Base-by-base conservation (phyloP, 2,113 vertebrate species). In the Clinocottus analis region DNA sequence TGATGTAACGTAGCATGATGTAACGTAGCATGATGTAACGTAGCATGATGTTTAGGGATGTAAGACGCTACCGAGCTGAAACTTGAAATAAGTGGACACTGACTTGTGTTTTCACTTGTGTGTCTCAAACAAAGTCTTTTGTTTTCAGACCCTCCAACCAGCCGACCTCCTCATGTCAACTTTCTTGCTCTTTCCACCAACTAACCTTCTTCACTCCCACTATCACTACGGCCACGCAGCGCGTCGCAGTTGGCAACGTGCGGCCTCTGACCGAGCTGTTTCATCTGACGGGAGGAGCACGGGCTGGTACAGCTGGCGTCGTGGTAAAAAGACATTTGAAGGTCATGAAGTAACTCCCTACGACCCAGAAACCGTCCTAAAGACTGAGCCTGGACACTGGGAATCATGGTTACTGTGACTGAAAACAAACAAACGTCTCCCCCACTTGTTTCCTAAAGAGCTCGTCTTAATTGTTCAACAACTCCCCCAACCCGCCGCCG, bases 391-490 rank as follows among this genome's bases (percentile, higher is more conserved):
- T 33, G 39, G 45, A 47, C 4, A 7, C 16, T 12, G 23, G 51
- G 21, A 19, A 3, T 63, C 17, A 49, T 80, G 78, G 76, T 31
- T 78, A 86, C 85, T 23, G 41, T 68, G 51, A 80, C 72, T 70
- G 27, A 58, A 82, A 82, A 80, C 75, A 77, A 82, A 76, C 62
- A 78, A 72, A 63, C 51, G 61, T 60, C 17, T 39, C 12, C 1
- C 17, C 11, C n/a, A 7, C 63, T 69, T 41, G 11, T 81, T 73
- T 68, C 17, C 73, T 70, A 39, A 64, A 75, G 53, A 73, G 77
- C 72, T 80, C 16, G 64, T 17, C 47, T 49, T 49, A 7, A 49
- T 49, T 49, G 33, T 47, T 27, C 27, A 16, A 64, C n/a, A 62
- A 31, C 23, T 35, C n/a, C 10, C 43, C 0, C 21, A 45, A 41